Evolutionary conservation across 1,140 invertebrate genomes (phyloP), one percentile per base, ranked within the genome.

Genomic region (Drosophila suzukii): DNA sequence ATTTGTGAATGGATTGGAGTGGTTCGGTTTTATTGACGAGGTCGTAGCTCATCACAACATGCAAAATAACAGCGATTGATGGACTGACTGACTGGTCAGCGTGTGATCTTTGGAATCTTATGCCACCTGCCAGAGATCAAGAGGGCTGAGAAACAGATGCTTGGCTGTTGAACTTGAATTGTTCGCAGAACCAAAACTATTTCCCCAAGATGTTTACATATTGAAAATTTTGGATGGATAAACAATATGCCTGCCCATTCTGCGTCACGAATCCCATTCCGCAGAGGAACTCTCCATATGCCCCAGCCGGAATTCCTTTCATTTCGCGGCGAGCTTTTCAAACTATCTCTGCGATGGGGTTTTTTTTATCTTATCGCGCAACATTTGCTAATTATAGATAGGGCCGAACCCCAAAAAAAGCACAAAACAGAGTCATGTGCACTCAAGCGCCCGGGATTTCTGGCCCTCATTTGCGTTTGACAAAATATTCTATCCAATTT

Each of bases 311-410:
- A 71, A 71, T 72, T 72, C 53, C 66, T 71, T 72, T 72, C 53
- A 38, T 58, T 71, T 72, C 53, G 12, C 53, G 12, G 15, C 13
- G 20, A 65, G 72, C 71, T 75, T 75, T 75, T 39, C 71, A 50
- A 61, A 36, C 47, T 67, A 75, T 75, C 73, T 75, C 13, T 20
- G 36, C 44, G 39, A 10, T 39, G 36, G 41, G 3, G 1, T 6
- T 11, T 12, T 30, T 30, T 50, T 81, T 86, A 85, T 85, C 82
- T 85, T 78, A 85, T 85, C 75, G 54, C 53, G 51, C 57, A 50
- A 71, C 81, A 81, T 74, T 85, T 78, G 81, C 82, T 85, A 85
- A 85, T 85, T 85, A 86, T 86, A 85, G 83, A 86, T 78, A 86
- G 46, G 53, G 46, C 57, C 30, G n/a, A 54, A 41, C 57, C 66